Base-by-base conservation (phyloP, 2,113 vertebrate genomes). In the Megaleporinus macrocephalus region DNA sequence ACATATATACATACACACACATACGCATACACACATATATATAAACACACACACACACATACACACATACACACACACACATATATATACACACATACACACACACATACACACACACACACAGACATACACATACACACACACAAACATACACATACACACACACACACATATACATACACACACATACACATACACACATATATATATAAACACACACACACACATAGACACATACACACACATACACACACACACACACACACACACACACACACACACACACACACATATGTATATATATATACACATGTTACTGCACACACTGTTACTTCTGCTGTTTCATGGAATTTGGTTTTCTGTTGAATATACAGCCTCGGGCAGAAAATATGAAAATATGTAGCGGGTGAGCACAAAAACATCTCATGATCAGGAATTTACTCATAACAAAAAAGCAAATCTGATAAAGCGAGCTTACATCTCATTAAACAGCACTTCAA, bases 241-340 rank as follows among this genome's bases (percentile, higher is more conserved):
- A 75, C 13, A 27, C 47, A 53, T 15, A 69, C 62, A 79, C 76
- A 75, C 70, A 68, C 82, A 83, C 59, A 29, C 59, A 26, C 13
- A 27, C 47, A 53, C 20, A 69, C 62, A 79, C 76, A 75, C 70
- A 68, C 82, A 83, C 59, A 29, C 59, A 3, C 13, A 27, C 47
- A 53, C 20, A 69, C 62, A 79, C 76, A 75, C 70, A 68, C 82
- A 83, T 55, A 29, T n/a, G n/a, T n/a, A n/a, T n/a, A n/a, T n/a
- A n/a, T n/a, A n/a, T n/a, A n/a, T n/a, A n/a, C 59, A 4, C 41
- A 55, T 10, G 53, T 55, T 22, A 55, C 16, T 7, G 66, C 30
- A 41, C 57, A 16, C 47, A 49, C 33, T 69, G 12, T 16, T 53
- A 72, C 69, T 44, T 72, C 41, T 65, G 78, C 78, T 72, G 76